Conservation (phyloP, 2,113 vertebrate genomes). For the Laticauda laticaudata region DNA sequence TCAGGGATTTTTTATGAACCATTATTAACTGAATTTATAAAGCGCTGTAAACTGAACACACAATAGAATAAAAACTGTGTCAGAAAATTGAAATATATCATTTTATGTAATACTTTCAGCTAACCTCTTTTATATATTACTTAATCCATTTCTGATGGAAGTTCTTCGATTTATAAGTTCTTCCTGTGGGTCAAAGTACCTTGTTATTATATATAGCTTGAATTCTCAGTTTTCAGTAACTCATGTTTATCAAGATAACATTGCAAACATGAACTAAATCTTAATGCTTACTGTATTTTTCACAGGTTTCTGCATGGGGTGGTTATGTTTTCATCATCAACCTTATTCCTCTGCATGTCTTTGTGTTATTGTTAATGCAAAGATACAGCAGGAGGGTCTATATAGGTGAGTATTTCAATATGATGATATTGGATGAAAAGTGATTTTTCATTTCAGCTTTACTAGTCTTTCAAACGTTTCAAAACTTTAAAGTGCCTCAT, state of each 20-base stretch:
- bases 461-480: background rate
- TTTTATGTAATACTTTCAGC: background rate
- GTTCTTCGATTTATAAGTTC: background rate
- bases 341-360: slow-evolving; percentile 97
- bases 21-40: background rate
- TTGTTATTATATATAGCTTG: background rate
- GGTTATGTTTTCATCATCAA: slow-evolving; percentile 99
- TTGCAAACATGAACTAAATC: background rate
- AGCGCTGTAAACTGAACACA: background rate
- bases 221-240: background rate
- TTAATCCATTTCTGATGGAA: background rate
- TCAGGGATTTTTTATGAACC: background rate
- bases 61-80: background rate
- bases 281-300: slow-evolving; percentile 47
- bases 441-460: background rate
- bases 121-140: background rate
- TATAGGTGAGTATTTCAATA: slow-evolving; percentile 82
- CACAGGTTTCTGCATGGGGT: slow-evolving; percentile 97
- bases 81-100: background rate
- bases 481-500: background rate
- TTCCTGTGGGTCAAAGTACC: background rate
- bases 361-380: slow-evolving; percentile 96
- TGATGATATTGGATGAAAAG: background rate
- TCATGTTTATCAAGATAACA: background rate
- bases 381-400: slow-evolving; percentile 96